A percentile compares a stretch with the other conserved stretches of the same genome.
Evolutionary conservation across 2,888 invertebrate genomes (phyloP).

Genomic region (Drosophila niveifrons): DNA sequence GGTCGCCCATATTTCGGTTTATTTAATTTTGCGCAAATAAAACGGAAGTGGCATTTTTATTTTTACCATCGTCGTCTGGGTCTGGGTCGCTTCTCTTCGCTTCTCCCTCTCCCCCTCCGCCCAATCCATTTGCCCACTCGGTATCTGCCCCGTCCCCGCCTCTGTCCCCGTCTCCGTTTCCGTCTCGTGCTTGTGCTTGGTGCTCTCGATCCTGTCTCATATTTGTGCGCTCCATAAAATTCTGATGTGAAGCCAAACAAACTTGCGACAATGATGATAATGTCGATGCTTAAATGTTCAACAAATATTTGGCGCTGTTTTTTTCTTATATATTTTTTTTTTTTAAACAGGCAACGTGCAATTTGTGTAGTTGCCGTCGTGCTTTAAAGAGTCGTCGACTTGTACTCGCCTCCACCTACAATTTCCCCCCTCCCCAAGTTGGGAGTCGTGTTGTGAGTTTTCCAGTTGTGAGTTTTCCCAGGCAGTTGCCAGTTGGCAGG

Average conservation of each 20-base stretch:
- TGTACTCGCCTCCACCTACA: conserved; percentile 2
- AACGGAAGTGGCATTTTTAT: conserved; percentile 81
- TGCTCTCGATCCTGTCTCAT: conserved; percentile 66
- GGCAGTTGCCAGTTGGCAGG: conserved; percentile 38
- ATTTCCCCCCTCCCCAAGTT: not conserved
- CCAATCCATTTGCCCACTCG: not conserved
- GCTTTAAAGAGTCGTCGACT: conserved; percentile 64
- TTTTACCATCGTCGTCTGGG: conserved; percentile 53
- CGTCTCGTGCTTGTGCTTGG: conserved; percentile 34
- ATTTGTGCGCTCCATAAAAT: conserved; percentile 78
- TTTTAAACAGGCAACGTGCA: conserved; percentile 73
- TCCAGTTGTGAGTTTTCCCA: conserved; percentile 74
- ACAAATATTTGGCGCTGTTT: conserved; percentile 61
- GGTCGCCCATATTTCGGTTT: conserved; percentile 81
- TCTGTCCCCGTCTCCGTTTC: not conserved
- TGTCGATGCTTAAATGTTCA: conserved; percentile 66
- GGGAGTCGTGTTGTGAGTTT: not conserved
- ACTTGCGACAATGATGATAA: conserved; percentile 75
- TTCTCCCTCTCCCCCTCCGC: not conserved
- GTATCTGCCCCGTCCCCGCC: not conserved
- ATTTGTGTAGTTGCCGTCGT: conserved; percentile 60
- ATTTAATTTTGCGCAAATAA: conserved; percentile 83
- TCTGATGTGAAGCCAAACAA: conserved; percentile 73
- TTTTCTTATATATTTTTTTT: too few species aligned
- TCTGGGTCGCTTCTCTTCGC: not conserved